Percentiles rank a stretch among this genome's conserved stretches.
Conservation (phyloP, 2,797 vertebrate genomes). For the Chaenodraco wilsoni region DNA sequence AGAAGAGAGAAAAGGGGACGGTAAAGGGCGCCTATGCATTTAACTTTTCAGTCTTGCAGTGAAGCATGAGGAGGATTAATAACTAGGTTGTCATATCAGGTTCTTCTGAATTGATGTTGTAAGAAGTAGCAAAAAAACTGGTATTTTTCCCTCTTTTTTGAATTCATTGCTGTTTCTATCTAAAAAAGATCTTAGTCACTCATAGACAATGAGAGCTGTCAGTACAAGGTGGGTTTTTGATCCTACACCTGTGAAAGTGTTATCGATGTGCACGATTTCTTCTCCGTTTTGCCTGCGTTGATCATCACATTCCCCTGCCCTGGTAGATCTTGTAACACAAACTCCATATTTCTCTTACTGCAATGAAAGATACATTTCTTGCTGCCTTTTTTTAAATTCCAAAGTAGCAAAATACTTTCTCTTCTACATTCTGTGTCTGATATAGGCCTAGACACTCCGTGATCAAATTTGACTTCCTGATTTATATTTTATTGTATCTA, state of each 20-base stretch:
- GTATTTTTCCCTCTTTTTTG: background rate
- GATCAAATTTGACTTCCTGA: background rate
- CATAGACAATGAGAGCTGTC: background rate
- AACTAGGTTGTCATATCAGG: background rate
- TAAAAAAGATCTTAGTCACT: background rate
- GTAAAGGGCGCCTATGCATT: constrained; percentile 7
- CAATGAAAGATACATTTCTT: background rate
- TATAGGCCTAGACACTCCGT: background rate
- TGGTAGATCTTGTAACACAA: no score
- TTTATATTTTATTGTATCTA: background rate
- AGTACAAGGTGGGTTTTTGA: background rate
- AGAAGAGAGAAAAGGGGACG: constrained; percentile 16
- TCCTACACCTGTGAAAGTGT: background rate
- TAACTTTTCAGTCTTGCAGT: background rate
- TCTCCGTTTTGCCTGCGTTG: no score
- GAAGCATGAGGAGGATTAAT: background rate
- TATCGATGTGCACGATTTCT: no score
- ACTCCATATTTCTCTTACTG: background rate
- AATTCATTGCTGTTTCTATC: background rate
- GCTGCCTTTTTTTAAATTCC: background rate
- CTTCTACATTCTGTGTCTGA: background rate
- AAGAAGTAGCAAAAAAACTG: background rate
- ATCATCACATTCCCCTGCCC: no score
- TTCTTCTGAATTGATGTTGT: background rate
- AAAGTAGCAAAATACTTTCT: background rate